Percentiles rank a stretch among this genome's conserved stretches.
Evolutionary conservation across 2,888 invertebrate genomes (phyloP).

Genomic region (Cristatella mucedo): DNA sequence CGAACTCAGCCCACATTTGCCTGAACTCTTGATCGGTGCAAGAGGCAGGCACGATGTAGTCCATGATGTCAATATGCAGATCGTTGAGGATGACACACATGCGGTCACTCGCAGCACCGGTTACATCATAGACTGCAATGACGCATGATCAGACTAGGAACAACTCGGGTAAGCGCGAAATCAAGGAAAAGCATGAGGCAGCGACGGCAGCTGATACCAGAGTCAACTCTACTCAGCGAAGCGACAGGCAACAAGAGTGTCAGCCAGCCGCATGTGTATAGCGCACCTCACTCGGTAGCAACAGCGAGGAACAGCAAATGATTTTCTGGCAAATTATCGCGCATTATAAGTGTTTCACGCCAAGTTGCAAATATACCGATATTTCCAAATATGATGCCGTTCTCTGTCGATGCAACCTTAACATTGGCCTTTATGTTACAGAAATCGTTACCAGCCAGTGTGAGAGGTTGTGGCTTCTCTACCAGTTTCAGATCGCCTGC

Average conservation of each 20-base stretch:
- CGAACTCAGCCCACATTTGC: constrained; percentile 99
- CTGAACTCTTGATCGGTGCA: constrained; percentile 92
- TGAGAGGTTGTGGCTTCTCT: constrained; percentile 86
- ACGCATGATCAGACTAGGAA: no score
- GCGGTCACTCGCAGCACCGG: constrained; percentile 73
- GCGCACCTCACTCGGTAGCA: no score
- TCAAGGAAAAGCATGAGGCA: no score
- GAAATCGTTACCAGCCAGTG: constrained; percentile 88
- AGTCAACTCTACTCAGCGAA: no score
- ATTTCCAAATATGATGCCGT: constrained; percentile 97
- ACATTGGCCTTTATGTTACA: constrained; percentile 96
- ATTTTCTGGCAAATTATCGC: no score
- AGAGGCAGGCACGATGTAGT: constrained; percentile 61
- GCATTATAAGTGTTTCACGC: no score
- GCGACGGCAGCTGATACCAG: no score
- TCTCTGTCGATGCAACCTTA: constrained; percentile 92
- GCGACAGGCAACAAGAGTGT: no score
- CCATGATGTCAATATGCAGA: constrained; percentile 99
- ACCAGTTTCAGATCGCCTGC: constrained; percentile 84
- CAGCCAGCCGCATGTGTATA: no score
- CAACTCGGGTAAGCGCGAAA: no score
- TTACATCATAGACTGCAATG: constrained; percentile 77
- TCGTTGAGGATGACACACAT: constrained; percentile 97
- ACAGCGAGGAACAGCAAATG: no score
- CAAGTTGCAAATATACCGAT: constrained; percentile 57